These are phyloP conservation scores for Anguilla pacifica DNA, from an alignment of 2,797 vertebrate genomes.

Conservation along the genomic window DNA sequence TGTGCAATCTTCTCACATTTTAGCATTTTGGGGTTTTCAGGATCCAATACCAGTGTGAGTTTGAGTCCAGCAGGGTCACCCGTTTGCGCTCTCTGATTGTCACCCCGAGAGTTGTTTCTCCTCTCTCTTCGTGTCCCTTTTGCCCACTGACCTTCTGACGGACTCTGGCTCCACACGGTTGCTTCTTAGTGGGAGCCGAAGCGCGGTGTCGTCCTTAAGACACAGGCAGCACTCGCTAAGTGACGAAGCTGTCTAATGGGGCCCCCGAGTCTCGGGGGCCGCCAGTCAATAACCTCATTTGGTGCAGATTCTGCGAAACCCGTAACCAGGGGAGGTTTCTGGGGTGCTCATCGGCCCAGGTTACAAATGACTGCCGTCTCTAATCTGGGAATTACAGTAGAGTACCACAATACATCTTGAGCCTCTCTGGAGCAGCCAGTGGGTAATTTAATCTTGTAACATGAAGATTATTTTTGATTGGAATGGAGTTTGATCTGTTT, in stretches of 20 bases:
- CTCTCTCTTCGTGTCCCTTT: not conserved
- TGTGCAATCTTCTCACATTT: not conserved
- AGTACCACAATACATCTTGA: constrained; percentile 53
- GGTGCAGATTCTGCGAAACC: constrained; percentile 47
- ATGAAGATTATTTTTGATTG: constrained; percentile 64
- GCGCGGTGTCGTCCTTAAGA: not conserved
- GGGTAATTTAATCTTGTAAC: constrained; percentile 60
- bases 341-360: constrained; percentile 52
- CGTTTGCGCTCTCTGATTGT: not conserved
- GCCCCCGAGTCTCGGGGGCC: constrained; percentile 32
- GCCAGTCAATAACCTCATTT: constrained; percentile 32
- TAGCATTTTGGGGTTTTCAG: not conserved
- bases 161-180: constrained; percentile 1
- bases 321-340: constrained; percentile 45
- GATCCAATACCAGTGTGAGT: not conserved
- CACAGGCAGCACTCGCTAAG: constrained; percentile 27
- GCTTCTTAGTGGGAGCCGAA: constrained; percentile 4
- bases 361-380: constrained; percentile 58
- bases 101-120: not conserved
- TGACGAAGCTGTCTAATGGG: constrained; percentile 36
- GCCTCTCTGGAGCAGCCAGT: constrained; percentile 47
- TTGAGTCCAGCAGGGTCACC: not conserved
- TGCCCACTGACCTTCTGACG: not conserved
- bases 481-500: constrained; percentile 64
- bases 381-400: constrained; percentile 62